These are phyloP conservation scores for Chloropsis hardwickii DNA, from an alignment of 2,113 vertebrate genomes.

Conservation along the genomic window DNA sequence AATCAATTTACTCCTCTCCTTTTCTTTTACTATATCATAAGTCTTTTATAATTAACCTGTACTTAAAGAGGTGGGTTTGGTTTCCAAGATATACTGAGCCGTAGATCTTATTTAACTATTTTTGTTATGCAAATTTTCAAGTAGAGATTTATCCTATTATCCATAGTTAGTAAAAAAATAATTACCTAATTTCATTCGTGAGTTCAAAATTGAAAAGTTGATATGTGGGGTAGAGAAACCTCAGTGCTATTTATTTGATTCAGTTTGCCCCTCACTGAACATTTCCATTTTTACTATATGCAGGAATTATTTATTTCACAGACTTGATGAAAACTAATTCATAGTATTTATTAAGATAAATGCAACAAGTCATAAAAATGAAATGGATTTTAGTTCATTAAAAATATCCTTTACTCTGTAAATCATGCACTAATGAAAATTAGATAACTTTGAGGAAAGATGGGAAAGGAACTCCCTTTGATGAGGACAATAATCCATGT, in stretches of 20 bases:
- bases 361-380: background rate
- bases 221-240: background rate
- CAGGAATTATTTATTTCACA: background rate
- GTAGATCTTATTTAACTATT: background rate
- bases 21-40: background rate
- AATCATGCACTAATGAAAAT: background rate
- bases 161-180: background rate
- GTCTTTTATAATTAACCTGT: fast-evolving
- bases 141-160: background rate
- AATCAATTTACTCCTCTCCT: background rate
- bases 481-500: background rate
- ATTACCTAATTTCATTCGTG: background rate
- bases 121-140: background rate
- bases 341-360: background rate
- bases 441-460: background rate
- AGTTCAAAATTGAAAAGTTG: background rate
- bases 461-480: background rate
- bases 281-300: background rate
- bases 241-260: background rate
- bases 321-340: background rate
- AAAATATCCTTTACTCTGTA: background rate
- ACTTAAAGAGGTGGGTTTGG: background rate
- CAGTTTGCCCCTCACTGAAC: background rate
- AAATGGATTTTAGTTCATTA: background rate
- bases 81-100: background rate